These are phyloP conservation scores for Hydraecia micacea DNA, from an alignment of 2,888 invertebrate species.

Conservation along the genomic window DNA sequence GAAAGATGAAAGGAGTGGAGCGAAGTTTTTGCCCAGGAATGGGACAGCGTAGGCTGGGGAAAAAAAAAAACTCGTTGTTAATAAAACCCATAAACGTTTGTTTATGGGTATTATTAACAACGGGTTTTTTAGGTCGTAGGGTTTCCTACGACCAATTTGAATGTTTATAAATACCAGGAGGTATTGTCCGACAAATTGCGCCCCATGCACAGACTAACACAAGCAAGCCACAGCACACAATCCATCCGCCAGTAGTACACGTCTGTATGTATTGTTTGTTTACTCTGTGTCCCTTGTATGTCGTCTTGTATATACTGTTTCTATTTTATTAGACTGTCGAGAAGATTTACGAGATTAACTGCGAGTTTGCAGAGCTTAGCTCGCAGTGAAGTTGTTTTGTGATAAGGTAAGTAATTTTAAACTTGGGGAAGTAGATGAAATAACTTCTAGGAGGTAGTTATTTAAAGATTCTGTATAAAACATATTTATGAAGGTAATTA, in stretches of 20 bases:
- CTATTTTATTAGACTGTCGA: conserved; percentile 31
- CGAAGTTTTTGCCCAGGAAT: no score
- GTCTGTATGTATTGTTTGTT: conserved; percentile 36
- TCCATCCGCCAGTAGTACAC: conserved; percentile 29
- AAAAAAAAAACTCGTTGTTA: no score
- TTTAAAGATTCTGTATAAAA: not conserved
- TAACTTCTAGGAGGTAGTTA: not conserved
- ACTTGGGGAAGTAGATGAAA: not conserved
- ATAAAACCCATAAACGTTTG: not conserved
- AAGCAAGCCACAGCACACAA: conserved; percentile 8
- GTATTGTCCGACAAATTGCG: not conserved
- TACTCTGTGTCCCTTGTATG: conserved; percentile 35
- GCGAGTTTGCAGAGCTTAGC: not conserved
- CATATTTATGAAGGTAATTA: no score
- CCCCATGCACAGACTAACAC: conserved; percentile 4
- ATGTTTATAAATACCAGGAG: conserved; percentile 1
- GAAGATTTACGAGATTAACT: conserved; percentile 27
- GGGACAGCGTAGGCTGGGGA: no score
- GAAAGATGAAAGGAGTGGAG: no score
- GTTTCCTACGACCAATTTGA: not conserved
- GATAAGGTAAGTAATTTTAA: no score
- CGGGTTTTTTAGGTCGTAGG: no score
- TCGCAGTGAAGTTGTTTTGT: not conserved
- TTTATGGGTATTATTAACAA: no score
- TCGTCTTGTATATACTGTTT: conserved; percentile 20